Evolutionary conservation across 1,140 invertebrate species (phyloP).

Genomic region (Micrasema longulum): DNA sequence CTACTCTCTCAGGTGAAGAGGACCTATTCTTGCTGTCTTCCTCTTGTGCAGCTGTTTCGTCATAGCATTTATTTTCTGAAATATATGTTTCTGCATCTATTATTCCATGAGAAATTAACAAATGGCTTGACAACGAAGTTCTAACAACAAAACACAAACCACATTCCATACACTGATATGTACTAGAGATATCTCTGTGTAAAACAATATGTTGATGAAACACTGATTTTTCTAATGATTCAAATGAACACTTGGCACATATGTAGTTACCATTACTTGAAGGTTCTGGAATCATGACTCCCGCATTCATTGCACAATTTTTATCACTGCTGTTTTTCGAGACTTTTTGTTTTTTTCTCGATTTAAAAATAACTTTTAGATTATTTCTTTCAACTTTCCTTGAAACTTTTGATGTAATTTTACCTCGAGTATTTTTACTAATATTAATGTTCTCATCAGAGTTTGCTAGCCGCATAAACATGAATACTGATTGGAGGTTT

Average conservation of each 20-base stretch:
- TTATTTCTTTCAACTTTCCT: too few relatives aligned
- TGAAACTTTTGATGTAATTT: not conserved
- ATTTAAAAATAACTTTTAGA: not conserved
- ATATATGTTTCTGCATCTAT: conserved; percentile 70
- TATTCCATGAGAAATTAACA: conserved; percentile 72
- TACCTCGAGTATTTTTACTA: too few relatives aligned
- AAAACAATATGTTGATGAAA: conserved; percentile 69
- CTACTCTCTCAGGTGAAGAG: conserved; percentile 47
- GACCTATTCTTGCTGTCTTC: not conserved
- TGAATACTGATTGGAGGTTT: too few relatives aligned
- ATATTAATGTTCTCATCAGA: too few relatives aligned
- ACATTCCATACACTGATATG: conserved; percentile 76
- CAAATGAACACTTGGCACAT: conserved; percentile 61
- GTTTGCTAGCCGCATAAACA: too few relatives aligned
- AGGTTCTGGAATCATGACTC: conserved; percentile 11
- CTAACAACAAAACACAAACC: conserved; percentile 76
- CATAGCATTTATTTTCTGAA: conserved; percentile 68
- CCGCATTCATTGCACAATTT: not conserved
- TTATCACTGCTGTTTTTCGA: conserved; percentile 13
- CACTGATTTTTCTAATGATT: conserved; percentile 64
- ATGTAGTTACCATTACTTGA: conserved; percentile 42
- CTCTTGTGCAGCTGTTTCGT: conserved; percentile 63
- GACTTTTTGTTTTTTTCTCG: conserved; percentile 8
- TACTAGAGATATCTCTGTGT: conserved; percentile 69
- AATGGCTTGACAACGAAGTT: conserved; percentile 73